Percentiles rank a stretch among this genome's conserved stretches.
Evolutionary conservation across 2,797 vertebrate species (phyloP).

Genomic region (Toxotes lorentzi): DNA sequence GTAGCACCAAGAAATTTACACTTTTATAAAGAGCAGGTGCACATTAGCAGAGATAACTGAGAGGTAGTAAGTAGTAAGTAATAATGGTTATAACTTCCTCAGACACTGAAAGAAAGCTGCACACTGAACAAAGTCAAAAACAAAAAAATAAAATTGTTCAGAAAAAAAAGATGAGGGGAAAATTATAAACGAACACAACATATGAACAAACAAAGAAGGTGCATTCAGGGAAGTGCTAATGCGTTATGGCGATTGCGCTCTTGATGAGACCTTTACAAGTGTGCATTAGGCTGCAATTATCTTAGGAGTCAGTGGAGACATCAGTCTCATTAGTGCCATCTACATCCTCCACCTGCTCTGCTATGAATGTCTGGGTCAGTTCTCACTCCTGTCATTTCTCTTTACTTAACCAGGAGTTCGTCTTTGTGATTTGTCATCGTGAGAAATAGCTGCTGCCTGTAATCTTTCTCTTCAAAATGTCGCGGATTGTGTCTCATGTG

Average conservation of each 20-base stretch:
- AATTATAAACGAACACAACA: neutral
- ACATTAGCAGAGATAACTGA: neutral
- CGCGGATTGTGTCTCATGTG: neutral
- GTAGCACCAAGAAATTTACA: neutral
- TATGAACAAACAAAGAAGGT: conserved; percentile 11
- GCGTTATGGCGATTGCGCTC: conserved; percentile 28
- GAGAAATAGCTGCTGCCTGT: neutral
- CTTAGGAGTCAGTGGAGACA: conserved; percentile 43
- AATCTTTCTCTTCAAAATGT: neutral
- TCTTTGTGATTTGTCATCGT: conserved; percentile 10
- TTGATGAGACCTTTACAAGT: conserved; percentile 54
- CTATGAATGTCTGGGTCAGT: conserved; percentile 36
- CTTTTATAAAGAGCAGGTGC: conserved; percentile 10
- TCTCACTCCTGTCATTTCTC: conserved; percentile 6
- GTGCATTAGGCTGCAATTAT: conserved; percentile 62
- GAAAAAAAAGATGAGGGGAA: neutral
- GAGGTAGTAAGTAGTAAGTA: neutral
- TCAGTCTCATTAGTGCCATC: conserved; percentile 49
- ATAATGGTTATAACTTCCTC: neutral
- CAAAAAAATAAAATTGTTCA: neutral
- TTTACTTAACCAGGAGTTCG: neutral
- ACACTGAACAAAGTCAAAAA: neutral
- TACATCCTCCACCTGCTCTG: conserved; percentile 37
- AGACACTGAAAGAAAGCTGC: neutral
- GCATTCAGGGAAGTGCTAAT: conserved; percentile 46